These are phyloP conservation scores for Sepiola atlantica DNA, from an alignment of 2,888 invertebrate species.

Conservation along the genomic window DNA sequence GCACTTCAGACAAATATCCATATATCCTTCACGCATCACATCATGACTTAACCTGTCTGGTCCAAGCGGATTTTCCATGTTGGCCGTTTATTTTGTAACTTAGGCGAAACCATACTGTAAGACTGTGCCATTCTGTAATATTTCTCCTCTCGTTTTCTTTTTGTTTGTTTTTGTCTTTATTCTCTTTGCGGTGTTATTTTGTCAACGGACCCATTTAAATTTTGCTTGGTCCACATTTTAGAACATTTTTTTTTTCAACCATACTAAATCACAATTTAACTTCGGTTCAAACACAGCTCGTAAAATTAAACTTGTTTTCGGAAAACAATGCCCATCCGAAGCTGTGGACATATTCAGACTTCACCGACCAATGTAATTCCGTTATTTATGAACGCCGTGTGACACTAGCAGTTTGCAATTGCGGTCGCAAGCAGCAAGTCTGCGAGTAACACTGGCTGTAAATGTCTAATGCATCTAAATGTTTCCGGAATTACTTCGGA, in stretches of 20 bases:
- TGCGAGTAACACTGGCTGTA: constrained; percentile 20
- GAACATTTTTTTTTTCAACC: neutral
- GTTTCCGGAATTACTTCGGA: neutral
- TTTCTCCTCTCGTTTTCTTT: neutral
- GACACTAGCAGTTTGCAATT: constrained; percentile 11
- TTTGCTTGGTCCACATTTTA: neutral
- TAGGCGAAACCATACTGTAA: no score
- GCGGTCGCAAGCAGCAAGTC: constrained; percentile 16
- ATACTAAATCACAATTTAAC: constrained; percentile 9
- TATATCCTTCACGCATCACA: no score
- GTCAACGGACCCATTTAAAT: neutral
- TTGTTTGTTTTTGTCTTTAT: neutral
- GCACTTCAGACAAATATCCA: no score
- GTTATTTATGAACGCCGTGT: neutral
- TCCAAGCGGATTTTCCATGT: neutral
- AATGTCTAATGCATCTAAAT: neutral
- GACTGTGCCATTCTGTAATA: neutral
- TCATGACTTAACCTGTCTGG: no score
- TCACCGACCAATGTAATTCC: neutral
- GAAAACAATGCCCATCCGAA: neutral
- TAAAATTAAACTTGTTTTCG: neutral
- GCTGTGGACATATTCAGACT: neutral
- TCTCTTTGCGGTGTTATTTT: no score
- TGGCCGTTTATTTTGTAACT: neutral
- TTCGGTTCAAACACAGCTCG: neutral